Evolutionary conservation across 2,888 invertebrate species (phyloP).

Genomic region (Pomacea canaliculata): DNA sequence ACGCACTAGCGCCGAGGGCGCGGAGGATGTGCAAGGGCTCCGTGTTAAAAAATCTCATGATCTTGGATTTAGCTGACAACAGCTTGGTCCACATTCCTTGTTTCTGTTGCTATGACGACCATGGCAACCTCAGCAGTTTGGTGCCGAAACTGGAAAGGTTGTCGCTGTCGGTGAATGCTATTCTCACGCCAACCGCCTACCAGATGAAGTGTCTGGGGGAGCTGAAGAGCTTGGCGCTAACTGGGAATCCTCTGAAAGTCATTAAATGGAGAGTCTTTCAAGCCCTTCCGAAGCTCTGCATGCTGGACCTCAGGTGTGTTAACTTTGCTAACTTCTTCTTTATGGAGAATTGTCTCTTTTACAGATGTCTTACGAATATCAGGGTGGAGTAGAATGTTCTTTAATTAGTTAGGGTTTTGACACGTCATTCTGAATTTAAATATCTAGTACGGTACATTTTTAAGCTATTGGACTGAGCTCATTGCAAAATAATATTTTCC

Average conservation of each 20-base stretch:
- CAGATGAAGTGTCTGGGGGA: conserved; percentile 13
- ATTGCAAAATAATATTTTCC: not conserved
- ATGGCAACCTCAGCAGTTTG: not conserved
- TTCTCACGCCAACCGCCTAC: not conserved
- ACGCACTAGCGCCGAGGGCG: too few relatives aligned
- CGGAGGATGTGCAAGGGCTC: not conserved
- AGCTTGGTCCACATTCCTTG: not conserved
- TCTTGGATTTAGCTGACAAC: conserved; percentile 14
- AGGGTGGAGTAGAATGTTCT: too few relatives aligned
- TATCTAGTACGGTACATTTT: too few relatives aligned
- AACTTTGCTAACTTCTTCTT: not conserved
- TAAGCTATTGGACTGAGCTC: not conserved
- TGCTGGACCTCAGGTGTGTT: conserved; percentile 17
- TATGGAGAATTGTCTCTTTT: not conserved
- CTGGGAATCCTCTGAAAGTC: conserved; percentile 15
- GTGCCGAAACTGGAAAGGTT: conserved; percentile 6
- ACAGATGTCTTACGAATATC: not conserved
- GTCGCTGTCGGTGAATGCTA: conserved; percentile 10
- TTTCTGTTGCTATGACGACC: not conserved
- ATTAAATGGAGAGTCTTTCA: not conserved
- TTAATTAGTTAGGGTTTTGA: too few relatives aligned
- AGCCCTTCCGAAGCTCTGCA: not conserved
- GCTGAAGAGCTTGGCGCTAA: conserved; percentile 7
- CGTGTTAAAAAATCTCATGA: not conserved
- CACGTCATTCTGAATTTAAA: too few relatives aligned